phyloP scores from a whole-genome alignment of 53 echinoderm and acorn worm species.

The Hippasteria phrygiana region DNA sequence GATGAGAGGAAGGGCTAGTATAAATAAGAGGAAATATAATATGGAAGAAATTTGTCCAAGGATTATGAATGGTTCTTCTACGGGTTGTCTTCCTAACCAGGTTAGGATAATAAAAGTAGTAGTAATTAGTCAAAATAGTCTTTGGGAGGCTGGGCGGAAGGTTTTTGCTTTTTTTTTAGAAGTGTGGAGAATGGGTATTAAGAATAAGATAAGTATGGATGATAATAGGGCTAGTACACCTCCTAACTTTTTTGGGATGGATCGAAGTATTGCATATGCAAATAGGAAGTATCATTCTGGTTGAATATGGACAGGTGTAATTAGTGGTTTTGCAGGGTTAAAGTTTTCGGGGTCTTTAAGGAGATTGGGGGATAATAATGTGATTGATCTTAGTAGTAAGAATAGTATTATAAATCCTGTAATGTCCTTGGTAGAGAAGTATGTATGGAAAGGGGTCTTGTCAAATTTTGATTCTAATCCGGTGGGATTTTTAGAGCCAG shows the following conservation, averaged over 20 bases:
- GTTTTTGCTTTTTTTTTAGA: too few relatives aligned
- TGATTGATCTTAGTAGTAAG: too few relatives aligned
- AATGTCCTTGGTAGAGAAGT: slow-evolving; percentile 76
- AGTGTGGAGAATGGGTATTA: too few relatives aligned
- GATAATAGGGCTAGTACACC: slow-evolving; percentile 80
- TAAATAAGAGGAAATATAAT: too few relatives aligned
- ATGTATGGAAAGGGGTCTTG: slow-evolving; percentile 76
- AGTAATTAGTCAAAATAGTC: too few relatives aligned
- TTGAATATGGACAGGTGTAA: slow-evolving; percentile 78
- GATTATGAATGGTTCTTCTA: too few relatives aligned
- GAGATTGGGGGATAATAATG: slow-evolving; percentile 63
- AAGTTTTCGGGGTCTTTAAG: slow-evolving; percentile 84
- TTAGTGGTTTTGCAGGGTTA: slow-evolving; percentile 75
- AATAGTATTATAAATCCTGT: slow-evolving; percentile 71
- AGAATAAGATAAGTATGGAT: too few relatives aligned
- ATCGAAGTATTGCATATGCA: slow-evolving; percentile 82
- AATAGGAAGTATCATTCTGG: slow-evolving; percentile 85
- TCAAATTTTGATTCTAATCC: slow-evolving; percentile 72
- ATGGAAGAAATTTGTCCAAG: too few relatives aligned
- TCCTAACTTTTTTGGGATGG: slow-evolving; percentile 84
- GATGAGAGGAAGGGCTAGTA: too few relatives aligned
- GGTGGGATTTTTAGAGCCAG: slow-evolving; percentile 78
- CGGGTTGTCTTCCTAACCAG: too few relatives aligned
- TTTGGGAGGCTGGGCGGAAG: too few relatives aligned
- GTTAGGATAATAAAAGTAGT: too few relatives aligned